phyloP scores from a whole-genome alignment of 2,113 vertebrate species.

The Sceloporus tristichus region DNA sequence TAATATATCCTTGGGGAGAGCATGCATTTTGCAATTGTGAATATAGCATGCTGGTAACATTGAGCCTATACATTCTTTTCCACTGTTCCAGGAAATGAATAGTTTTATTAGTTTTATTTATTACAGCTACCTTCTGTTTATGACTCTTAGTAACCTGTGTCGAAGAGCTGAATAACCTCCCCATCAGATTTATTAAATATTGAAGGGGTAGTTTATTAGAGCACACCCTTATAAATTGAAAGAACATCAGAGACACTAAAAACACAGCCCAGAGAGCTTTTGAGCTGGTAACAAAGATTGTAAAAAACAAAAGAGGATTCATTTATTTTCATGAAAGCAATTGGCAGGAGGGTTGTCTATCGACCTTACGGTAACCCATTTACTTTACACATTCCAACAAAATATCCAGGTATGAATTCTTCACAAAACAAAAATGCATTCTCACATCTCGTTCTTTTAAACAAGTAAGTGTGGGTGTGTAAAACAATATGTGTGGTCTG shows the following conservation, averaged over 20 bases:
- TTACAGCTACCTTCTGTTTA: slow-evolving; percentile 61
- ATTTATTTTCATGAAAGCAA: slow-evolving; percentile 41
- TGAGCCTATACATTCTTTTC: slow-evolving; percentile 34
- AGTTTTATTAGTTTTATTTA: slow-evolving; percentile 63
- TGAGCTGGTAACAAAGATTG: slow-evolving; percentile 21
- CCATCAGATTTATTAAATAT: slow-evolving; percentile 56
- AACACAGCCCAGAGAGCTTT: slow-evolving; percentile 25
- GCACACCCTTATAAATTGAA: slow-evolving; percentile 43
- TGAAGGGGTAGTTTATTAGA: background rate
- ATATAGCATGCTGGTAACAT: slow-evolving; percentile 36
- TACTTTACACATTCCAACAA: background rate
- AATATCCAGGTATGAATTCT: slow-evolving; percentile 44
- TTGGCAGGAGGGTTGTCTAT: slow-evolving; percentile 37
- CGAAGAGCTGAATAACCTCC: slow-evolving; percentile 46
- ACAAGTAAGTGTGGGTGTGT: slow-evolving; percentile 4
- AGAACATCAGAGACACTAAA: slow-evolving; percentile 48
- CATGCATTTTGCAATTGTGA: slow-evolving; percentile 31
- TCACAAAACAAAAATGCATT: slow-evolving; percentile 3
- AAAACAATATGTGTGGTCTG: background rate
- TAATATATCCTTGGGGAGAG: slow-evolving; percentile 20
- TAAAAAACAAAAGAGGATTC: slow-evolving; percentile 36
- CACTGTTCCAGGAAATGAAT: slow-evolving; percentile 43
- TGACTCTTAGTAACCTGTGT: slow-evolving; percentile 42
- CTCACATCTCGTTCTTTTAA: slow-evolving; percentile 29
- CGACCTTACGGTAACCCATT: slow-evolving; percentile 27